phyloP scores from a whole-genome alignment of 2,797 vertebrate species.

The Chelonia mydas region DNA sequence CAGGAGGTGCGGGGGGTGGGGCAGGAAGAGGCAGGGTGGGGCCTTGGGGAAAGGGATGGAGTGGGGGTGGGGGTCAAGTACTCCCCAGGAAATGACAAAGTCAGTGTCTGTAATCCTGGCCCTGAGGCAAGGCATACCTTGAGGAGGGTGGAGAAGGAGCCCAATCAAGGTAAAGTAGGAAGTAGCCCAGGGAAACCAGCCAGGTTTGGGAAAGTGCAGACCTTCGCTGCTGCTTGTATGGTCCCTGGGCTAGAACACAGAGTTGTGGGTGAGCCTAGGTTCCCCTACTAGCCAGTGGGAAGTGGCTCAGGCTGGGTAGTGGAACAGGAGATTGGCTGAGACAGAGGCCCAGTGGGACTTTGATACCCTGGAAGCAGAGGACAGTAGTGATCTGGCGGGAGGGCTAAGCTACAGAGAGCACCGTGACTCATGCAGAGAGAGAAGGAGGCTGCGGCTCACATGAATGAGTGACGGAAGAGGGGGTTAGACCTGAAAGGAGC shows the following conservation, averaged over 20 bases:
- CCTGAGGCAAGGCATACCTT: neutral
- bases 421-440: neutral
- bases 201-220: neutral
- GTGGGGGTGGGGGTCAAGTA: too few species aligned
- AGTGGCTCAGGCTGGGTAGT: too few species aligned
- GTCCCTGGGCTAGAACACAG: too few species aligned
- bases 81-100: too few species aligned
- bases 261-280: too few species aligned
- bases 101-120: neutral
- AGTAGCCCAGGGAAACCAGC: neutral
- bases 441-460: neutral
- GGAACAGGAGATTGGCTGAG: neutral
- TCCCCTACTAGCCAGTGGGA: neutral
- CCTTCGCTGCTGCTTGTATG: neutral
- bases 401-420: neutral
- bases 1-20: too few species aligned
- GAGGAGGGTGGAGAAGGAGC: neutral
- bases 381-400: too few species aligned
- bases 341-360: neutral
- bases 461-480: neutral
- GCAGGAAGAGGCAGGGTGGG: too few species aligned
- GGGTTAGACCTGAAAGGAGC: neutral
- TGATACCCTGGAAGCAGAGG: neutral
- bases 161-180: too few species aligned
- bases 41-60: too few species aligned